Percentiles rank a stretch among this genome's conserved stretches.
phyloP scores from a whole-genome alignment of 1,140 invertebrate species.

The Drosophila subpulchrella region DNA sequence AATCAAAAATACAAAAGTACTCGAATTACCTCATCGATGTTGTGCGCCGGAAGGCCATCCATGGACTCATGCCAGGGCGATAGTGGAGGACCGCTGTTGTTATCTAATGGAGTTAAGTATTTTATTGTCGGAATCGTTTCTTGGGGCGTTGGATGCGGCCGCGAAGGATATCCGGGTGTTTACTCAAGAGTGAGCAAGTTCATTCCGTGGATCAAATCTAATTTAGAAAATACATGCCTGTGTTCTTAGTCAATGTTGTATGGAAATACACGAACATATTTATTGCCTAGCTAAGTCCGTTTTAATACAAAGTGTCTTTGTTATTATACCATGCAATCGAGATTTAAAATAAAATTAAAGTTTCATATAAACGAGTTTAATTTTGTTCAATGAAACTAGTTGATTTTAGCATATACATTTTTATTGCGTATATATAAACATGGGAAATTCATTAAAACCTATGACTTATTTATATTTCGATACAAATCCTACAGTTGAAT shows the following conservation, averaged over 20 bases:
- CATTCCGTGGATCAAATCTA: constrained; percentile 83
- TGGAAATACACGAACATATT: constrained; percentile 35
- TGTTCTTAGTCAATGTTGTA: constrained; percentile 70
- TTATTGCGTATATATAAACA: constrained; percentile 20
- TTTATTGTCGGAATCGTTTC: constrained; percentile 90
- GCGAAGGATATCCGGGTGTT: constrained; percentile 86
- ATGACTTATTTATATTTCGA: constrained; percentile 10
- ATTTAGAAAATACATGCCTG: constrained; percentile 83
- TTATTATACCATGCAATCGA: constrained; percentile 15
- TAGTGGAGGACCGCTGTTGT: constrained; percentile 91
- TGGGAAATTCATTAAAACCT: neutral
- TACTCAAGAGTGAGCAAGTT: constrained; percentile 84
- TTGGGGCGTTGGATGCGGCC: constrained; percentile 89
- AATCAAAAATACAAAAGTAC: constrained; percentile 92
- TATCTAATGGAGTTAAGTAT: constrained; percentile 89
- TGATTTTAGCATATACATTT: constrained; percentile 5
- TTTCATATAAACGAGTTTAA: constrained; percentile 9
- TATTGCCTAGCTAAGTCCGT: constrained; percentile 37
- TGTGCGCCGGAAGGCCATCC: constrained; percentile 91
- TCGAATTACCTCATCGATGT: constrained; percentile 92
- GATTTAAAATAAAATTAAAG: constrained; percentile 18
- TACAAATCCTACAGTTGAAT: constrained; percentile 2
- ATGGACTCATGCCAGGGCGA: constrained; percentile 95
- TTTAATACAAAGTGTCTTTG: constrained; percentile 31
- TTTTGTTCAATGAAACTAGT: neutral